A percentile compares a stretch with the other conserved stretches of the same genome.
Conservation (phyloP, 2,888 invertebrate species). For the Sminthurinus aureus region DNA sequence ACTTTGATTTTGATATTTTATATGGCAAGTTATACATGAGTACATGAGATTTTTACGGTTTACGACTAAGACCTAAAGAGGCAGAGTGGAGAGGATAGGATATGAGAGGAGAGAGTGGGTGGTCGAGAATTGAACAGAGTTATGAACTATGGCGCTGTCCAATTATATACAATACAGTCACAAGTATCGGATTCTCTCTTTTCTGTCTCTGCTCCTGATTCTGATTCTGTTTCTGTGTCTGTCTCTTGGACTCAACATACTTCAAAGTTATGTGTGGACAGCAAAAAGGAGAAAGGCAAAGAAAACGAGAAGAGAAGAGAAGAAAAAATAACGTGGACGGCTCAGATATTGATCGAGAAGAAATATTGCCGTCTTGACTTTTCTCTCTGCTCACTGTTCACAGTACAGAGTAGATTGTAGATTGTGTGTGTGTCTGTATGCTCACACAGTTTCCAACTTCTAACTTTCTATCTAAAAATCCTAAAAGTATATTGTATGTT, state of each 20-base stretch:
- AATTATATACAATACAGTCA: conserved; percentile 47
- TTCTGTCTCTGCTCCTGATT: too few species aligned
- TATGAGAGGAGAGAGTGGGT: too few species aligned
- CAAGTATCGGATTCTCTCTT: conserved; percentile 11
- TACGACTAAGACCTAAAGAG: conserved; percentile 27
- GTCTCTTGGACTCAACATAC: conserved; percentile 47
- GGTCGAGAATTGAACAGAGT: neutral
- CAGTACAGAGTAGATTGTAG: too few species aligned
- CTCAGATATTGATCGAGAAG: conserved; percentile 58
- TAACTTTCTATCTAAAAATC: neutral
- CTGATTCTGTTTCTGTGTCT: conserved; percentile 35
- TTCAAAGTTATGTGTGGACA: conserved; percentile 56
- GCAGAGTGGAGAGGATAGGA: conserved; percentile 41
- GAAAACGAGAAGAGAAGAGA: neutral
- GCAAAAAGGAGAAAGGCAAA: conserved; percentile 36
- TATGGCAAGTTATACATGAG: neutral
- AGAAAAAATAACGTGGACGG: conserved; percentile 53
- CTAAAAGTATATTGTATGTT: too few species aligned
- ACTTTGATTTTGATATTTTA: conserved; percentile 12
- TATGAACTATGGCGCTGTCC: conserved; percentile 44
- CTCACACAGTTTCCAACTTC: neutral
- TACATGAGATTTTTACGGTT: neutral
- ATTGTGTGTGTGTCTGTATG: too few species aligned
- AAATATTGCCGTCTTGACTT: conserved; percentile 55
- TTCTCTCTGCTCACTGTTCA: conserved; percentile 41